Base-by-base conservation (phyloP, 1,140 invertebrate genomes). In the Harpegnathos saltator region DNA sequence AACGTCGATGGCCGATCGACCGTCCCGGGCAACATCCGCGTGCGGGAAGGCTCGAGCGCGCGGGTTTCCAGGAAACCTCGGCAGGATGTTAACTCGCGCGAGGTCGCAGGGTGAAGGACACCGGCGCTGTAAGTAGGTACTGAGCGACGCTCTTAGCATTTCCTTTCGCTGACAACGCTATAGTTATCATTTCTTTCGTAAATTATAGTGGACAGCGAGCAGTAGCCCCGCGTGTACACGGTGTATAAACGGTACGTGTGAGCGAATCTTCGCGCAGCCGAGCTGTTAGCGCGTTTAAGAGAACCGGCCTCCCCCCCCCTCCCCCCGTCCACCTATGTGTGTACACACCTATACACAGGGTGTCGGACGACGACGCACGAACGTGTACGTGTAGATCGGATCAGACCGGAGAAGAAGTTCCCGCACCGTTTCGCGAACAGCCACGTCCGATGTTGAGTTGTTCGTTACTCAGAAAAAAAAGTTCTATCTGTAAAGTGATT, bases 61-160 rank as follows among this genome's bases (percentile, higher is more conserved):
- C 5, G n/a, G 17, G 81, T 84, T 86, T 86, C 68, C 72, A 83
- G 59, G 38, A 82, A 84, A 80, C 63, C 24, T 56, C 15, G 86
- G n/a, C 81, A 84, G 74, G 81, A 87, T 80, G 81, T 84, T 69
- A 61, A 52, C 54, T 88, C 66, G 83, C 72, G 38, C 63, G 83
- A 72, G 86, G 86, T 88, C 86, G 73, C 14, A 26, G 87, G 38
- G 86, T 85, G 87, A 88, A 88, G 86, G 86, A 85, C 87, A 72
- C 65, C 24, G 19, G 11, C 58, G 33, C 72, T 63, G 44, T 29
- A 65, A 69, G 38, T 68, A 69, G 81, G 54, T 74, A 58, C 69
- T 78, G 71, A 48, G 59, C 73, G 74, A 84, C 33, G 74, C 63
- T 84, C 74, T 78, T 68, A 71, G 74, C 68, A 54, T 80, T 86